Evolutionary conservation across 1,140 invertebrate species (phyloP).

Genomic region (Metopolophium dirhodum): DNA sequence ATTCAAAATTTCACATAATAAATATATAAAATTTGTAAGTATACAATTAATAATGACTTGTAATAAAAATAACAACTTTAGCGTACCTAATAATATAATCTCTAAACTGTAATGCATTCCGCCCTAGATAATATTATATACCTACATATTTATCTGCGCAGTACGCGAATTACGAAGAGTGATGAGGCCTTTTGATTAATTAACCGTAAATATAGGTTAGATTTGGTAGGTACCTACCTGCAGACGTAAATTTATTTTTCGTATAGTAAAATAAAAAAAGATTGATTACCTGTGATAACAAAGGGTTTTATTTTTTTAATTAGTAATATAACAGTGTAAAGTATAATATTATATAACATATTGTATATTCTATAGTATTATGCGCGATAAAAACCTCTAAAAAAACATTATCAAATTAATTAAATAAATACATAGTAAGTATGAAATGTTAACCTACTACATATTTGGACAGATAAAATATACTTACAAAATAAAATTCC

Average conservation of each 20-base stretch:
- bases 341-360: neutral
- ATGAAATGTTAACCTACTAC: neutral
- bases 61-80: neutral
- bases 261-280: neutral
- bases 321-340: neutral
- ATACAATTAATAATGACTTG: neutral
- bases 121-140: neutral
- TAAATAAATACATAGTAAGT: neutral
- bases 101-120: neutral
- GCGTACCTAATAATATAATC: neutral
- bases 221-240: neutral
- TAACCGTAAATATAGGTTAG: neutral
- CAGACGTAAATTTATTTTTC: neutral
- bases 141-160: neutral
- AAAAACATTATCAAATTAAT: neutral
- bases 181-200: neutral
- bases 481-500: neutral
- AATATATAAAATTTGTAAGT: neutral
- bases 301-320: neutral
- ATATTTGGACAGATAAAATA: neutral
- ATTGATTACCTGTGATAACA: neutral
- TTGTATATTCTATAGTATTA: too few species aligned
- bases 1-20: neutral
- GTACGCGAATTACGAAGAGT: neutral
- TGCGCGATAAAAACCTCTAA: neutral